Conservation (phyloP, 1,140 invertebrate genomes). For the Microplitis mediator region DNA sequence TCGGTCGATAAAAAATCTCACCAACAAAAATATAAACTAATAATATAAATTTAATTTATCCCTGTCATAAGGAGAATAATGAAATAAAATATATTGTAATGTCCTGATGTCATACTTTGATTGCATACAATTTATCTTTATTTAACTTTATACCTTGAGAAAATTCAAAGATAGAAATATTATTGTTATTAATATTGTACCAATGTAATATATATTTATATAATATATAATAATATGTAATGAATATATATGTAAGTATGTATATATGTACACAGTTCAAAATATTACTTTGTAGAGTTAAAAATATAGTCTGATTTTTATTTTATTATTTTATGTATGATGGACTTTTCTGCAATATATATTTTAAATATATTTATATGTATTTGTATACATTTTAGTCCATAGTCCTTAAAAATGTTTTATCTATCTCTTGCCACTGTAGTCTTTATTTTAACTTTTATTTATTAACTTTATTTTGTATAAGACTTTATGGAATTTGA, state of each 20-base stretch:
- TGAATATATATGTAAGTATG: not conserved
- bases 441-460: slow-evolving; percentile 12
- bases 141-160: slow-evolving; percentile 21
- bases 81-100: not conserved
- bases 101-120: slow-evolving; percentile 13
- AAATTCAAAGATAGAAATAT: slow-evolving; percentile 34
- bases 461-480: slow-evolving; percentile 7
- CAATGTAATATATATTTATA: slow-evolving; percentile 33
- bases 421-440: slow-evolving; percentile 28
- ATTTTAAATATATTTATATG: too few relatives aligned
- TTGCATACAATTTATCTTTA: not conserved
- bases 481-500: slow-evolving; percentile 37
- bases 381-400: slow-evolving; percentile 40
- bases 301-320: slow-evolving; percentile 57
- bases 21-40: too few relatives aligned
- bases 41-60: not conserved
- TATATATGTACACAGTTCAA: slow-evolving; percentile 32
- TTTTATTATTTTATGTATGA: slow-evolving; percentile 55
- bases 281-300: slow-evolving; percentile 59
- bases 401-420: slow-evolving; percentile 33
- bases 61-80: not conserved
- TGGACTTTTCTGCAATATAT: slow-evolving; percentile 41
- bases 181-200: slow-evolving; percentile 30
- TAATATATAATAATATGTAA: slow-evolving; percentile 17
- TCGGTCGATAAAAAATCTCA: too few relatives aligned